These are phyloP conservation scores for Patiria miniata DNA, from an alignment of 35 echinoderm and acorn worm species.

Conservation along the genomic window DNA sequence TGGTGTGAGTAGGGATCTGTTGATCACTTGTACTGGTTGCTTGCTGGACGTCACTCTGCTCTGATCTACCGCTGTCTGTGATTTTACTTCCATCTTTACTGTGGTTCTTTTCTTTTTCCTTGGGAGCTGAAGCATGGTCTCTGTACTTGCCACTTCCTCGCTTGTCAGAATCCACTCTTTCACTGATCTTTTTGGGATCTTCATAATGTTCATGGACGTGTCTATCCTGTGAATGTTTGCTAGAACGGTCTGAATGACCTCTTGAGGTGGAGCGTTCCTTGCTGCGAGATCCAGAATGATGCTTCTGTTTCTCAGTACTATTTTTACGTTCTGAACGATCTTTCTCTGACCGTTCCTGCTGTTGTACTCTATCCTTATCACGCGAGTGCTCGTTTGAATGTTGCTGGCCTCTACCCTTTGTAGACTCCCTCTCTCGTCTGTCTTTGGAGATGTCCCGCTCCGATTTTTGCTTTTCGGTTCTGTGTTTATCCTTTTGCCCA, in stretches of 20 bases:
- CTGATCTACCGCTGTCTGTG: neutral
- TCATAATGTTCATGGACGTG: neutral
- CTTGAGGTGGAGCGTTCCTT: neutral
- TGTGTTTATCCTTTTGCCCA: neutral
- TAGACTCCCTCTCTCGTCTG: neutral
- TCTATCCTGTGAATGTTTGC: slow-evolving; percentile 4
- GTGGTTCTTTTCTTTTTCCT: neutral
- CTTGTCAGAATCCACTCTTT: neutral
- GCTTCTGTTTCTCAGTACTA: neutral
- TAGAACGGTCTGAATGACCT: neutral
- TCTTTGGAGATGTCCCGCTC: neutral
- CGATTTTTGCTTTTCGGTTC: neutral
- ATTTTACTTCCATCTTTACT: neutral
- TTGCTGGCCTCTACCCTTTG: neutral
- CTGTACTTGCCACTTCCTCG: neutral
- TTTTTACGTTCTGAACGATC: neutral
- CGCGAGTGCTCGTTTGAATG: neutral
- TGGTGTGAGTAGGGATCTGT: neutral
- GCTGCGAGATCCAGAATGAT: neutral
- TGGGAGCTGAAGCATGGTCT: neutral
- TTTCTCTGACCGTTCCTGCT: neutral
- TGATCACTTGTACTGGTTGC: neutral
- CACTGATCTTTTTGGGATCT: neutral
- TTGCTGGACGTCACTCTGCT: neutral
- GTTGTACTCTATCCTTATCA: neutral